Conservation (phyloP, 2,113 vertebrate genomes). For the Chamaetylas fuelleborni region DNA sequence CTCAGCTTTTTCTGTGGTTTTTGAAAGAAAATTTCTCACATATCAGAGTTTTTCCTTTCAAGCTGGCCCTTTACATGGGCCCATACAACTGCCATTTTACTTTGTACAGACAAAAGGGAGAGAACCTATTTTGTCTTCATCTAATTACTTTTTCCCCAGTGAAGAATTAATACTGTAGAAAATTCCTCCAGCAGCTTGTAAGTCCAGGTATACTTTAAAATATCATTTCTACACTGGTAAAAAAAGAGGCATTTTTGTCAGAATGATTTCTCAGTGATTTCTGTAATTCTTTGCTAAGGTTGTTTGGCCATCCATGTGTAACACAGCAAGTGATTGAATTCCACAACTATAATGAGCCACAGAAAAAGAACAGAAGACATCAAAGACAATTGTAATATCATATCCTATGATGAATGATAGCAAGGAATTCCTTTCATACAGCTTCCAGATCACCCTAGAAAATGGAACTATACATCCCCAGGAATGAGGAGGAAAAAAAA, state of each 20-base stretch:
- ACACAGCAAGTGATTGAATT: background rate
- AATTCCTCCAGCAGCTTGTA: background rate
- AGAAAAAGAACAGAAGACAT: background rate
- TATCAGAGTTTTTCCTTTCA: background rate
- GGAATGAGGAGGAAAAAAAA: background rate
- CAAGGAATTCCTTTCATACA: background rate
- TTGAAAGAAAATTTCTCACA: background rate
- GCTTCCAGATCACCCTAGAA: background rate
- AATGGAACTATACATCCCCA: accelerated
- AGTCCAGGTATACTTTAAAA: background rate
- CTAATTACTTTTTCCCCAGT: background rate
- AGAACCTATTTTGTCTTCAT: background rate
- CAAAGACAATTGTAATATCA: background rate
- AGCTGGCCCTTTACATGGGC: background rate
- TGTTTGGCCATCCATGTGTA: background rate
- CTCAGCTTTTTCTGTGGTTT: background rate
- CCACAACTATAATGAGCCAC: background rate
- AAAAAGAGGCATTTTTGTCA: background rate
- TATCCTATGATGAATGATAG: background rate
- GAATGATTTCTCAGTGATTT: background rate
- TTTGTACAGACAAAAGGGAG: background rate
- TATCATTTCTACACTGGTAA: background rate
- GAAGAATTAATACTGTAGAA: background rate
- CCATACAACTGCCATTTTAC: background rate
- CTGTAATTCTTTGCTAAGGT: background rate